Evolutionary conservation across 2,797 vertebrate species (phyloP), one percentile per base, ranked within the genome.

Genomic region (Arrhamphus sclerolepis): DNA sequence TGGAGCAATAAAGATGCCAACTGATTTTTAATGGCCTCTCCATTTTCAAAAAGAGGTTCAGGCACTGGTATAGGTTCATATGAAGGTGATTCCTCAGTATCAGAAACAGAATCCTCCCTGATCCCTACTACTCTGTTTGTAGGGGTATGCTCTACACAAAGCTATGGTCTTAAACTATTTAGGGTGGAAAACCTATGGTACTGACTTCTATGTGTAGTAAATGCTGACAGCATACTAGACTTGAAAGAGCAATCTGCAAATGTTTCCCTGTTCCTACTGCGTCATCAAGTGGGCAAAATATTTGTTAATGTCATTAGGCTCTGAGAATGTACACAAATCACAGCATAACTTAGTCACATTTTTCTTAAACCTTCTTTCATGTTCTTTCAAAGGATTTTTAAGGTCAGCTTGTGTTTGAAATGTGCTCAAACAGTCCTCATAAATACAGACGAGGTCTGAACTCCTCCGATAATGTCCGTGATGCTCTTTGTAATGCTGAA

Each of bases 231-330:
- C 7, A 38, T 1, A 53, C 7, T 47, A 2, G 48, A 31, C 10
- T 59, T 59, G 18, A 66, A 66, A 50, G 17, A 57, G 19, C 54
- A 57, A n/a, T 13, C 46, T 31, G 3, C 29, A 57, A 59, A 60
- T 4, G 18, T 14, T 40, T 53, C 20, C 14, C 10, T 39, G 34
- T 53, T 53, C 7, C n/a, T 53, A 40, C 21, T 53, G 50, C 16
- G 50, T 52, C 34, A 22, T 39, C 1, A 52, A 19, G 21, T 52
- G 31, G 39, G 31, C 6, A 9, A 39, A 52, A 22, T 52, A 39
- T 39, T 11, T 29, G 19, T 39, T 39, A 8, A 52, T 52, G 34
- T 52, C 13, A 52, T 0, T 9, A 7, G 28, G 28, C 28, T 28
- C 28, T 7, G 7, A 28, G 28, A 28, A 4, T 28, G 28, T 28